Base-by-base conservation (phyloP, 2,113 vertebrate species). In the Natator depressus region DNA sequence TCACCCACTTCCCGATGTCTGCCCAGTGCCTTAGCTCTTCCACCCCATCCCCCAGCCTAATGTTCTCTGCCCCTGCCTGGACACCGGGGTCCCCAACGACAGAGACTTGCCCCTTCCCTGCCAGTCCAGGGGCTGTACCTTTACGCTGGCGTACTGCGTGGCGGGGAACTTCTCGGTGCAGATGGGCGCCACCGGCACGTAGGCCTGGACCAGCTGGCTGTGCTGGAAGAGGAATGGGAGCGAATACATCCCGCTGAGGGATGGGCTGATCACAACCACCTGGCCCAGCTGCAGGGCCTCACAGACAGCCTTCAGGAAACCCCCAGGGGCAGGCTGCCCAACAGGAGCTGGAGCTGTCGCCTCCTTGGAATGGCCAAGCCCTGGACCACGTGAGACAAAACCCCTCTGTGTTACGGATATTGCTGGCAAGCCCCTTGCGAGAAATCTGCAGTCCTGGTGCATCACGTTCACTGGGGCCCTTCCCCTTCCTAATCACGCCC, bases 161-260 rank as follows among this genome's bases (percentile, higher is more conserved):
- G 92, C 97, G 0, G 91, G 97, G 98, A 99, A 99, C 88, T 99
- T 99, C 17, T 99, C 99, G 0, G 99, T 99, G 97, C 99, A 99
- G 98, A 99, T 99, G 80, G 99, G 99, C 10, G 99, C 99, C 38
- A 99, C 98, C 0, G 99, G 99, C 72, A 99, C 94, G 25, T 99
- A 99, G 19, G 98, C 99, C 87, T 97, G 98, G 31, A 99, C 75
- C 93, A 98, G 97, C 22, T 98, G 95, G 78, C 95, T 98, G 86
- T 99, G 98, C 91, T 99, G 98, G 5, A 98, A 96, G 88, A 99
- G 98, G 98, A 99, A 99, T 6, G 99, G 99, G 89, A 99, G 98
- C 1, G 99, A 99, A 95, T 99, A 99, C 99, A 99, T 99, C 94
- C 99, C 99, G 2, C 99, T 99, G 94, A 99, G 98, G 0, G 99